Conservation (phyloP, 2,113 vertebrate genomes). For the Ariopsis seemanni region DNA sequence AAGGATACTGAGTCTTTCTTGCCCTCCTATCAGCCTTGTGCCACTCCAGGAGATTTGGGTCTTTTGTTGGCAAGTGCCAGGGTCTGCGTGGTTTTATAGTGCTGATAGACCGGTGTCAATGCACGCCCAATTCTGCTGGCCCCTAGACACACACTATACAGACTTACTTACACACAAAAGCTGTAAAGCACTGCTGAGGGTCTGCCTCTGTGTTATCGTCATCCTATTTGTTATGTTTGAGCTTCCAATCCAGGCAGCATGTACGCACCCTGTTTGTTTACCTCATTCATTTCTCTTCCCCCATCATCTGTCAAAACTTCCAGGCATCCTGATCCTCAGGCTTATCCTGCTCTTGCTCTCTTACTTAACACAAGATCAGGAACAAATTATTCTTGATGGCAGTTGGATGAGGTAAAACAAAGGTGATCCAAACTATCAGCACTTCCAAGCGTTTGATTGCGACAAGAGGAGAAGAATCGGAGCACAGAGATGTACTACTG, state of each 20-base stretch:
- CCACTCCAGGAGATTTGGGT: constrained; percentile 49
- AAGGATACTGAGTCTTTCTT: constrained; percentile 60
- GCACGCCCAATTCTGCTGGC: constrained; percentile 47
- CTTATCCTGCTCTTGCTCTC: constrained; percentile 24
- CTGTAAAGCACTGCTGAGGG: constrained; percentile 48
- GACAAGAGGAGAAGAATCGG: constrained; percentile 49
- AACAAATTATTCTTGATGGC: constrained; percentile 34
- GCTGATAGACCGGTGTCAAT: constrained; percentile 59
- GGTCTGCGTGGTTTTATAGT: constrained; percentile 56
- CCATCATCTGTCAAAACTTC: not conserved
- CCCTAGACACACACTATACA: not conserved
- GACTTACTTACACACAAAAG: constrained; percentile 14
- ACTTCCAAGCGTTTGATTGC: constrained; percentile 47
- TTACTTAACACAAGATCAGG: constrained; percentile 7
- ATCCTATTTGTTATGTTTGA: constrained; percentile 52
- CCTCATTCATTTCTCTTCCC: constrained; percentile 25
- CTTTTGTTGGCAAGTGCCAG: constrained; percentile 58
- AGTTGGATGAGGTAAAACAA: constrained; percentile 32
- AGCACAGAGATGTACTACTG: constrained; percentile 15
- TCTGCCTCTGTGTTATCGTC: constrained; percentile 50
- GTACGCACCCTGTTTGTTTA: constrained; percentile 36
- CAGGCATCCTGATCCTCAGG: constrained; percentile 15
- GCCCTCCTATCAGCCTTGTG: constrained; percentile 62
- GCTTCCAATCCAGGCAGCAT: constrained; percentile 45
- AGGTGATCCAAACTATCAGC: constrained; percentile 23